phyloP scores from a whole-genome alignment of 2,888 invertebrate species.

The Gerris lacustris region DNA sequence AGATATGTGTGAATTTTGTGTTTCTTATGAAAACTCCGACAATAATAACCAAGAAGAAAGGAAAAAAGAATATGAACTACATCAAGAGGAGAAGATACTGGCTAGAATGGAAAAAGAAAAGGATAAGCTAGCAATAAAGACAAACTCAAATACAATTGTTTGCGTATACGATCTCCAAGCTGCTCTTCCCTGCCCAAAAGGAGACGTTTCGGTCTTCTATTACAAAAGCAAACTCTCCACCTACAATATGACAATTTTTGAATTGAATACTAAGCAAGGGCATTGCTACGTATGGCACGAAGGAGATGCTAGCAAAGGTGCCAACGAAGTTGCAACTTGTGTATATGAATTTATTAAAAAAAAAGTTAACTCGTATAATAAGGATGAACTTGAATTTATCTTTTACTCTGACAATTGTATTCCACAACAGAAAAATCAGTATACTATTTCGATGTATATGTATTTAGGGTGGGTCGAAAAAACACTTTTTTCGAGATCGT shows the following conservation, averaged over 20 bases:
- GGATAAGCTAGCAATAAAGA: constrained; percentile 24
- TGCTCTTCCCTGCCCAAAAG: background rate
- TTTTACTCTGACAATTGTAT: constrained; percentile 32
- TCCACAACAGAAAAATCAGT: constrained; percentile 28
- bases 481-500: no score
- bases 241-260: background rate
- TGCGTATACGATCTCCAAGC: background rate
- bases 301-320: constrained; percentile 22
- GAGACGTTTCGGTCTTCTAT: background rate
- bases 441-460: background rate
- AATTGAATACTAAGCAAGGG: background rate
- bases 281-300: constrained; percentile 29
- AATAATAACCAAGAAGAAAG: background rate
- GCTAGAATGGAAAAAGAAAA: constrained; percentile 26
- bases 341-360: constrained; percentile 21
- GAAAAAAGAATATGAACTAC: background rate
- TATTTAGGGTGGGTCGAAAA: no score
- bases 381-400: constrained; percentile 15
- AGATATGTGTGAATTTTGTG: constrained; percentile 10
- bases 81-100: constrained; percentile 27
- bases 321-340: constrained; percentile 27
- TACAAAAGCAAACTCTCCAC: background rate
- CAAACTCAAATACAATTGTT: constrained; percentile 26
- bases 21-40: background rate
- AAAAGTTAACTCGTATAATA: background rate